Conservation (phyloP, 2,797 vertebrate genomes). For the Hemibagrus guttatus region DNA sequence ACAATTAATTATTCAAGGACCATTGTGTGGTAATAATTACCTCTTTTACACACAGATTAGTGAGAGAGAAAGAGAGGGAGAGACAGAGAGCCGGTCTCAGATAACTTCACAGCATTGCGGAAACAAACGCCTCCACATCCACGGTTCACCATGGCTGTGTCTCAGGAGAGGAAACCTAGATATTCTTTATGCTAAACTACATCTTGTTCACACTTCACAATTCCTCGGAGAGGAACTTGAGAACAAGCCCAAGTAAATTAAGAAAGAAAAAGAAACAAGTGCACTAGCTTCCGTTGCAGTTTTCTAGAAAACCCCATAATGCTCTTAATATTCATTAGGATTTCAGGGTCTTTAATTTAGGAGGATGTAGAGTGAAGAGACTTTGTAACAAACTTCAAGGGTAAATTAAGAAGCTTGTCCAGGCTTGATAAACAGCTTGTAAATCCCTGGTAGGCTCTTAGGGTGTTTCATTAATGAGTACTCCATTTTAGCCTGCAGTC, state of each 20-base stretch:
- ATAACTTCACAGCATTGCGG: slow-evolving; percentile 55
- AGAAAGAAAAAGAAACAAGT: slow-evolving; percentile 57
- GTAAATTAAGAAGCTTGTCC: slow-evolving; percentile 5
- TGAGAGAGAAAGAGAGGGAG: background rate
- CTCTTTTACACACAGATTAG: slow-evolving; percentile 37
- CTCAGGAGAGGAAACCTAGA: slow-evolving; percentile 69
- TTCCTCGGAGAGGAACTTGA: slow-evolving; percentile 62
- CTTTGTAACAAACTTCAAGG: background rate
- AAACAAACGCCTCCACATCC: slow-evolving; percentile 42
- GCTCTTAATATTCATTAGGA: slow-evolving; percentile 38
- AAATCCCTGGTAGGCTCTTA: background rate
- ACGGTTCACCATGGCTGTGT: slow-evolving; percentile 40
- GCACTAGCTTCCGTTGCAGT: slow-evolving; percentile 58
- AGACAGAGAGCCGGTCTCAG: slow-evolving; percentile 34
- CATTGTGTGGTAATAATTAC: slow-evolving; percentile 59
- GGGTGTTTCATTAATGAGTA: background rate
- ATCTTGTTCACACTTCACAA: slow-evolving; percentile 61
- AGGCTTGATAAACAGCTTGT: slow-evolving; percentile 8
- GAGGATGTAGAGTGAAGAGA: background rate
- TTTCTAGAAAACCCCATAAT: slow-evolving; percentile 60
- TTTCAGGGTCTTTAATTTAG: slow-evolving; percentile 16
- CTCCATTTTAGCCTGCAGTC: background rate
- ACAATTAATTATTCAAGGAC: slow-evolving; percentile 56
- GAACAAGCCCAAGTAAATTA: slow-evolving; percentile 59
- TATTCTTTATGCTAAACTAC: slow-evolving; percentile 64